Evolutionary conservation across 92 coral and sea anemone genomes (phyloP).

Genomic region (Epizoanthus ramosus): DNA sequence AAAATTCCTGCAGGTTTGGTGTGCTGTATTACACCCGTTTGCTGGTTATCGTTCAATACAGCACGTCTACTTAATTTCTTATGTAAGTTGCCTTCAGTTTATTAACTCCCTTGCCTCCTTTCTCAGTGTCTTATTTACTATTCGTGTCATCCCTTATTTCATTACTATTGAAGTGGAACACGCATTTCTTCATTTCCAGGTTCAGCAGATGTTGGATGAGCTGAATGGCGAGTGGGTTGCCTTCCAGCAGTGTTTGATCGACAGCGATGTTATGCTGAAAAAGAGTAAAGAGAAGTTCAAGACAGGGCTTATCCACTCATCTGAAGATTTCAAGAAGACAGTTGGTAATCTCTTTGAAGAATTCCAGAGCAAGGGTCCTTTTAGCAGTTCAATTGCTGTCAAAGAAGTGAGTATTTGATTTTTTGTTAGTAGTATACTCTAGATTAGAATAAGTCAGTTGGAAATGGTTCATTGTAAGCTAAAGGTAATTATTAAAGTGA

Average conservation of each 20-base stretch:
- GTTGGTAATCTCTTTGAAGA: constrained; percentile 84
- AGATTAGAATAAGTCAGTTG: not conserved
- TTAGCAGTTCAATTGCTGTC: constrained; percentile 77
- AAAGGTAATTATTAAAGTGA: too few relatives aligned
- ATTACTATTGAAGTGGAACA: too few relatives aligned
- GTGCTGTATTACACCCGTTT: too few relatives aligned
- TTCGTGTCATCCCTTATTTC: too few relatives aligned
- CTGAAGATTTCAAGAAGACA: constrained; percentile 99
- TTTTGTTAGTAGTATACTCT: not conserved
- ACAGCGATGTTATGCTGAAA: constrained; percentile 97
- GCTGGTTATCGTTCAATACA: too few relatives aligned
- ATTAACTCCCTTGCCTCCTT: not conserved
- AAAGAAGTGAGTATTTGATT: constrained; percentile 74
- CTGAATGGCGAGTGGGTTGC: constrained; percentile 96
- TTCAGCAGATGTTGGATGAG: constrained; percentile 94
- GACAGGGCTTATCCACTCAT: constrained; percentile 92
- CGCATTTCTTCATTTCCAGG: constrained; percentile 45
- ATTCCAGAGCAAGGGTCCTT: constrained; percentile 93
- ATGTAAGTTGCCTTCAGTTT: not conserved
- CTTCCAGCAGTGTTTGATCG: constrained; percentile 98
- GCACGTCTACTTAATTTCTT: too few relatives aligned
- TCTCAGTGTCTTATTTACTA: not conserved
- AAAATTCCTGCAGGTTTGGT: too few relatives aligned
- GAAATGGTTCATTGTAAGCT: not conserved
- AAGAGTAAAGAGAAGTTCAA: constrained; percentile 99